phyloP scores from a whole-genome alignment of 2,797 vertebrate genomes.

The Acrossocheilus fasciatus region DNA sequence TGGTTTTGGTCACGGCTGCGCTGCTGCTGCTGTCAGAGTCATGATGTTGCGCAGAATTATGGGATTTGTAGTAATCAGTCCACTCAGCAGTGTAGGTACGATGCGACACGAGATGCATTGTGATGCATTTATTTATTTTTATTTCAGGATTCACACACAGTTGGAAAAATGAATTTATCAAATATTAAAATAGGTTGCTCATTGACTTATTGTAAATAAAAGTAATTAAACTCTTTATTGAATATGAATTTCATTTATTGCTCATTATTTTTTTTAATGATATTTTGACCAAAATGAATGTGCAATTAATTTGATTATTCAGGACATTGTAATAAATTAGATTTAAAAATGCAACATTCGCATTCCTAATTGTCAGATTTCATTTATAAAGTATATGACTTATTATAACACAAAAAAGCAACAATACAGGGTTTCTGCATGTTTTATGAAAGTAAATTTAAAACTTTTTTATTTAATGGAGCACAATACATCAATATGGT shows the following conservation, averaged over 20 bases:
- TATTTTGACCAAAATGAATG: not conserved
- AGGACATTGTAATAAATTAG: not conserved
- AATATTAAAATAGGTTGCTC: not conserved
- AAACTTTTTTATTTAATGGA: not conserved
- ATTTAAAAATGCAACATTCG: not conserved
- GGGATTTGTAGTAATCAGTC: constrained; percentile 58
- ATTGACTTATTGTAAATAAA: not conserved
- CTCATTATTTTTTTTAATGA: not conserved
- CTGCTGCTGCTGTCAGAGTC: constrained; percentile 21
- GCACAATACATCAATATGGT: too few relatives aligned
- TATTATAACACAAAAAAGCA: not conserved
- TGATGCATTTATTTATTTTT: too few relatives aligned
- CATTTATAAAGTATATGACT: not conserved
- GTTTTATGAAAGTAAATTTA: not conserved
- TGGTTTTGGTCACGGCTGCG: constrained; percentile 52
- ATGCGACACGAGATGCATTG: not conserved
- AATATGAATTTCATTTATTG: not conserved
- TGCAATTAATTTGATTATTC: too few relatives aligned
- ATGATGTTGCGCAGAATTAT: constrained; percentile 64
- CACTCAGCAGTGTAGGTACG: too few relatives aligned
- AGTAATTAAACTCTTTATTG: not conserved
- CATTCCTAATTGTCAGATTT: not conserved
- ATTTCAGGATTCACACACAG: too few relatives aligned
- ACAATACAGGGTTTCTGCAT: not conserved
- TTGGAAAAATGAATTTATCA: not conserved